Percentiles rank a stretch among this genome's conserved stretches.
phyloP scores from a whole-genome alignment of 2,888 invertebrate genomes.

The Coecobrya sp. region DNA sequence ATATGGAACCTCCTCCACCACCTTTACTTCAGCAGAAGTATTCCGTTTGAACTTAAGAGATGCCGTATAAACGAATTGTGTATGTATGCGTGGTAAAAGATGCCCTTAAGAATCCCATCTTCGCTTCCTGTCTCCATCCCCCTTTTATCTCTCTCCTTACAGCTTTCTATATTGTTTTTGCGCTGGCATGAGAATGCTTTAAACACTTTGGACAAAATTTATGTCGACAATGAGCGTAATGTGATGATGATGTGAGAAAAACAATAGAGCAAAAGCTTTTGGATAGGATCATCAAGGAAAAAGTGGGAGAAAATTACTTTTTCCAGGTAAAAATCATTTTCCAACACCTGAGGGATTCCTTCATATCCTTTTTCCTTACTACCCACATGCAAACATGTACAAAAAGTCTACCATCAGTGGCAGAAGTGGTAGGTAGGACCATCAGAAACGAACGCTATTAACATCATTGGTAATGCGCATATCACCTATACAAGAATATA shows the following conservation, averaged over 20 bases:
- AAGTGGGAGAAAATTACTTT: conserved; percentile 73
- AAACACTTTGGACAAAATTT: conserved; percentile 60
- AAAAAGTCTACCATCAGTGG: not conserved
- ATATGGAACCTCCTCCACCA: not conserved
- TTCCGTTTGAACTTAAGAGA: not conserved
- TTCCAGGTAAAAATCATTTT: conserved; percentile 82
- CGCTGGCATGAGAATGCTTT: conserved; percentile 2
- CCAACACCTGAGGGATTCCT: conserved; percentile 76
- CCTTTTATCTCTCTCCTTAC: not conserved
- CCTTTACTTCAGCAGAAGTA: not conserved
- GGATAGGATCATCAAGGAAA: conserved; percentile 62
- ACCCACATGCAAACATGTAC: not conserved
- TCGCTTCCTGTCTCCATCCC: not conserved
- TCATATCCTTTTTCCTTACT: conserved; percentile 9
- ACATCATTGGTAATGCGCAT: not conserved
- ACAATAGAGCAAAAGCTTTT: conserved; percentile 61
- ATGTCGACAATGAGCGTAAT: conserved; percentile 58
- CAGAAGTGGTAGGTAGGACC: not conserved
- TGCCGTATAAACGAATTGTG: not conserved
- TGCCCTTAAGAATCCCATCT: not conserved
- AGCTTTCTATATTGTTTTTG: not conserved
- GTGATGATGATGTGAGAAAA: conserved; percentile 56
- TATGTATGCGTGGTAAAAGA: not conserved
- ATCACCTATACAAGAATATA: not conserved
- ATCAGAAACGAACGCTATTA: not conserved